Percentiles rank a stretch among this genome's conserved stretches.
phyloP scores from a whole-genome alignment of 2,888 invertebrate species.

The Conops quadrifasciatus region DNA sequence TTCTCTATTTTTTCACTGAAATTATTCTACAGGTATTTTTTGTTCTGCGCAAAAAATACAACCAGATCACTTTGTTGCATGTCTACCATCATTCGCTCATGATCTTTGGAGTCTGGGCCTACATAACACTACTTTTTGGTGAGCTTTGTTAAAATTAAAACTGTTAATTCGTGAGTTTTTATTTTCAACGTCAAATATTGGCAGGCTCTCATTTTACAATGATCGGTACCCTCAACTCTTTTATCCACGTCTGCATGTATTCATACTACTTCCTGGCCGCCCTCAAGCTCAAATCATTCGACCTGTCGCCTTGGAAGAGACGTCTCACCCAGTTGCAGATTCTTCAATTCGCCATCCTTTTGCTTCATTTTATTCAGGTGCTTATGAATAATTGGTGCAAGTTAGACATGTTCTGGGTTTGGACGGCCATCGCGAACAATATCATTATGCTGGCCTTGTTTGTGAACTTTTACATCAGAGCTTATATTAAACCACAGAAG shows the following conservation, averaged over 20 bases:
- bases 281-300: slow-evolving; percentile 67
- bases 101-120: slow-evolving; percentile 73
- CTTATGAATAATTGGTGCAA: slow-evolving; percentile 45
- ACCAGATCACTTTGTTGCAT: slow-evolving; percentile 80
- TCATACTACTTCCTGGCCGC: slow-evolving; percentile 77
- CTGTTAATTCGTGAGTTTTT: no score
- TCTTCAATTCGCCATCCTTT: slow-evolving; percentile 71
- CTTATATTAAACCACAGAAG: slow-evolving; percentile 41
- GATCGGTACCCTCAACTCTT: slow-evolving; percentile 74
- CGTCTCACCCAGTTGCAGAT: slow-evolving; percentile 83
- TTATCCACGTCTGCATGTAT: slow-evolving; percentile 84
- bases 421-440: slow-evolving; percentile 43
- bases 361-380: slow-evolving; percentile 67
- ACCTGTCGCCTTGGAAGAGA: slow-evolving; percentile 79
- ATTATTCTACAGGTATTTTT: slow-evolving; percentile 70
- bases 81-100: slow-evolving; percentile 84
- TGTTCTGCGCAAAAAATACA: slow-evolving; percentile 78
- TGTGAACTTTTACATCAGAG: slow-evolving; percentile 51
- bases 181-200: no score
- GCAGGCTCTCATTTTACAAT: slow-evolving; percentile 74
- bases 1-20: no score
- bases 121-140: slow-evolving; percentile 68
- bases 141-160: slow-evolving; percentile 44
- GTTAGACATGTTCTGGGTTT: slow-evolving; percentile 26
- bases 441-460: slow-evolving; percentile 51